Evolutionary conservation across 2,113 vertebrate genomes (phyloP), one percentile per base, ranked within the genome.

Genomic region (Hassar affinis): DNA sequence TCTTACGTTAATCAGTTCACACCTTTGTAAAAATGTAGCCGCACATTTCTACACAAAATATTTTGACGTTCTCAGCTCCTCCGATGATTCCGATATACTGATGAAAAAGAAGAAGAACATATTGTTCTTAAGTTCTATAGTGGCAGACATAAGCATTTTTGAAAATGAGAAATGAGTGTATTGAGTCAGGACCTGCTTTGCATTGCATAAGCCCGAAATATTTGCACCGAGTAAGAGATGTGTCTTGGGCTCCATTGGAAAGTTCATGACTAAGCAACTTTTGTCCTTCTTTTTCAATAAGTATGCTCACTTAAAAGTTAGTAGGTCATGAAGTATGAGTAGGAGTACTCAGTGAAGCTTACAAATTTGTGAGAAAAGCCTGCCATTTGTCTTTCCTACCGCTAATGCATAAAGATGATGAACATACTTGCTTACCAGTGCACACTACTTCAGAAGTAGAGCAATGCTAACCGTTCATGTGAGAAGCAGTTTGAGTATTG

Each of bases 391-490:
- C 78, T 78, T 69, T 72, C 62, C 33, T 64, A 57, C 56, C 35
- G 81, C 82, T 78, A 78, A 84, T 66, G 49, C 72, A 87, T 84
- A 72, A 33, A 64, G 27, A 25, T 49, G 69, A 86, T 45, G 18
- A 54, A 74, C 38, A 74, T 54, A 17, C 45, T 35, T 80, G 69
- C 30, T 54, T n/a, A 51, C 61, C 35, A 79, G 12, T 49, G 68
- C 47, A 76, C 22, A 25, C 22, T 18, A 18, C 68, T 30, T 52
- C 18, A 35, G 61, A 9, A 35, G 35, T 3, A 79, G 61, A 86
- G 47, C 88, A 88, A 91, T 52, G 86, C 57, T 83, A 85, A 56
- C 83, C 79, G 88, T 86, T 90, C 84, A 83, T 47, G 45, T 38
- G 15, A 79, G 83, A 47, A n/a, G 49, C 18, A 42, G 56, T 64